Evolutionary conservation across 1,140 invertebrate genomes (phyloP).

Genomic region (Zaprionus ornatus): DNA sequence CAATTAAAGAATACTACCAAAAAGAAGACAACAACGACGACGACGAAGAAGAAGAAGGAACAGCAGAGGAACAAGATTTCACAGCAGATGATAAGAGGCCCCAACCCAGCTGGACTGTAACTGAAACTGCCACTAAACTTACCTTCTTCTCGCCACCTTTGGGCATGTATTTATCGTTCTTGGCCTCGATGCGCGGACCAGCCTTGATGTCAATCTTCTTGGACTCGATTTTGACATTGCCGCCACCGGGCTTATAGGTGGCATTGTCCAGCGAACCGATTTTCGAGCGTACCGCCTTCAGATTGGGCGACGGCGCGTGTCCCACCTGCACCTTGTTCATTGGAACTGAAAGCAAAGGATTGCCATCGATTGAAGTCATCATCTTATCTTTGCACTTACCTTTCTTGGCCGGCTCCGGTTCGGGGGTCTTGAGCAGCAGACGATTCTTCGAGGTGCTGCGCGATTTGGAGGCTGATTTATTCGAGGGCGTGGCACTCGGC

Average conservation of each 20-base stretch:
- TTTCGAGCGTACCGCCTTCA: conserved; percentile 96
- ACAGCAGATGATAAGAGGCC: not conserved
- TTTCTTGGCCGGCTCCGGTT: conserved; percentile 88
- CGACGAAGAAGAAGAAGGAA: not conserved
- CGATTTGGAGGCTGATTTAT: conserved; percentile 79
- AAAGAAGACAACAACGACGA: conserved; percentile 13
- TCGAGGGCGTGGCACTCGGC: conserved; percentile 82
- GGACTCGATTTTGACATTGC: conserved; percentile 95
- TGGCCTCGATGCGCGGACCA: conserved; percentile 92
- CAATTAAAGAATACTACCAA: conserved; percentile 38
- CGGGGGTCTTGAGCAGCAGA: conserved; percentile 81
- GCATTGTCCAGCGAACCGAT: conserved; percentile 97
- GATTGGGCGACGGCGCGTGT: conserved; percentile 93
- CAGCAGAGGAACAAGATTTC: not conserved
- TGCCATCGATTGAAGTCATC: not conserved
- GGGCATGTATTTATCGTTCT: conserved; percentile 95
- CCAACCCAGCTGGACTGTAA: conserved; percentile 5
- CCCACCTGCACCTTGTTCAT: conserved; percentile 98
- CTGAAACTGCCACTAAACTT: conserved; percentile 58
- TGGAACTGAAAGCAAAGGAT: conserved; percentile 88
- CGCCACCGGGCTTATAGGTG: conserved; percentile 95
- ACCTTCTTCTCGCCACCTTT: conserved; percentile 97
- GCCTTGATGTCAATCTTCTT: conserved; percentile 94
- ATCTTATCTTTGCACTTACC: conserved; percentile 84
- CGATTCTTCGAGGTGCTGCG: conserved; percentile 81